Percentiles rank a stretch among this genome's conserved stretches.
Conservation (phyloP, 2,888 invertebrate species). For the Latrodectus hesperus region DNA sequence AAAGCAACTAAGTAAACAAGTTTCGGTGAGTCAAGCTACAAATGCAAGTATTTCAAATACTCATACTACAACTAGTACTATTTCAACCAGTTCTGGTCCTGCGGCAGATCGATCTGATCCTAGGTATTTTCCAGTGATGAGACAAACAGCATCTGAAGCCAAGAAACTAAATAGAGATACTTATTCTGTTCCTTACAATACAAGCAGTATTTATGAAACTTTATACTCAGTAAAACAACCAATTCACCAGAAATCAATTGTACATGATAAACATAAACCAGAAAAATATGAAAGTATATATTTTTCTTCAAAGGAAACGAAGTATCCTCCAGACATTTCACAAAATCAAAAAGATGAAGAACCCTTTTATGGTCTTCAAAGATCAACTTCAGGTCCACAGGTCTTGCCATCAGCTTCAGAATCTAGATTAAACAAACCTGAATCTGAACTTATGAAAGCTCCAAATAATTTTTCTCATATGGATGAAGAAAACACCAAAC, state of each 20-base stretch:
- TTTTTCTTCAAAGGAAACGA: conserved; percentile 28
- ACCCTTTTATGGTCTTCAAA: conserved; percentile 49
- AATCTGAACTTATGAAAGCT: conserved; percentile 29
- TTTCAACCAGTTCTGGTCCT: conserved; percentile 27
- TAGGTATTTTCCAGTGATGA: conserved; percentile 56
- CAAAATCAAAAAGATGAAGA: conserved; percentile 37
- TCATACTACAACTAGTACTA: not conserved
- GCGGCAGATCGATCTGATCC: conserved; percentile 58
- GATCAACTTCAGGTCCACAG: conserved; percentile 65
- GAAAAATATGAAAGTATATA: conserved; percentile 45
- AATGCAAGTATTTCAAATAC: conserved; percentile 36
- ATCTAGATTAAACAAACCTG: conserved; percentile 6
- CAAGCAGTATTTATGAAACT: conserved; percentile 46
- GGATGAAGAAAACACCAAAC: conserved; percentile 11
- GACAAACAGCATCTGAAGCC: conserved; percentile 62
- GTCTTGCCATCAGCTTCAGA: conserved; percentile 36
- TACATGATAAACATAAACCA: conserved; percentile 39
- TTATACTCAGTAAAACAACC: conserved; percentile 45
- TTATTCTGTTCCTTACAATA: conserved; percentile 10
- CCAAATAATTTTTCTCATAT: conserved; percentile 9
- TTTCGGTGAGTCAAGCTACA: conserved; percentile 18
- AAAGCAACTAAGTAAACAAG: conserved; percentile 15
- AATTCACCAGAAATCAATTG: conserved; percentile 46
- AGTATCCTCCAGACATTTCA: conserved; percentile 29
- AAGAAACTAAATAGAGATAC: conserved; percentile 35